These are phyloP conservation scores for Podarcis cretensis DNA, from an alignment of 2,113 vertebrate genomes.

Conservation along the genomic window DNA sequence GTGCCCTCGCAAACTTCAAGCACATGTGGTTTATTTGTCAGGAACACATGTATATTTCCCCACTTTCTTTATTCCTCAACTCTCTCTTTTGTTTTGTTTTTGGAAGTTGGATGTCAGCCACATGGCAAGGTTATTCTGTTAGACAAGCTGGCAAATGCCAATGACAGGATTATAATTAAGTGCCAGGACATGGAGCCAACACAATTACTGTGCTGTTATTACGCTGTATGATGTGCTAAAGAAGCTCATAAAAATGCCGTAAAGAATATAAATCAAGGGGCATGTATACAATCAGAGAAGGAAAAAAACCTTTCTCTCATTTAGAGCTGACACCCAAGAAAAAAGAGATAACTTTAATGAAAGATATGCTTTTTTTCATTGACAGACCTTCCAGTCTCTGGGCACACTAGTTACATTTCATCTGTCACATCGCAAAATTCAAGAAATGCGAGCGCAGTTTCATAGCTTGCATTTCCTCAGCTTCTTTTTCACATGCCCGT, in stretches of 20 bases:
- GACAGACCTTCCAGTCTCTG: not conserved
- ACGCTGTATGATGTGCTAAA: slow-evolving; percentile 67
- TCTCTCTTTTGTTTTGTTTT: slow-evolving; percentile 17
- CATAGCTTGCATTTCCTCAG: not conserved
- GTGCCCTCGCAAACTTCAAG: slow-evolving; percentile 26
- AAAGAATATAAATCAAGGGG: slow-evolving; percentile 65
- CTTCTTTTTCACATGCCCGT: not conserved
- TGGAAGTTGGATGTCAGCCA: slow-evolving; percentile 61
- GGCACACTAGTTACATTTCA: not conserved
- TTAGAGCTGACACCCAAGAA: slow-evolving; percentile 22
- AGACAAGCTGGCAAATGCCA: slow-evolving; percentile 72
- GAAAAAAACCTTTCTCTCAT: slow-evolving; percentile 34
- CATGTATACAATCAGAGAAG: slow-evolving; percentile 37
- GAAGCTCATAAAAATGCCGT: slow-evolving; percentile 73
- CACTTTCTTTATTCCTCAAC: not conserved
- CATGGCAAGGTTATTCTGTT: slow-evolving; percentile 74
- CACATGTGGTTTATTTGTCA: slow-evolving; percentile 22
- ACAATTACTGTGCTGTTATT: slow-evolving; percentile 76
- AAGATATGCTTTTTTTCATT: not conserved
- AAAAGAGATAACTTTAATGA: slow-evolving; percentile 1
- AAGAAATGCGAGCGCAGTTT: not conserved
- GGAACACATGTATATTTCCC: not conserved
- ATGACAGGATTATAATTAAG: slow-evolving; percentile 78
- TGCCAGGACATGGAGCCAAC: slow-evolving; percentile 73
- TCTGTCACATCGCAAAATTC: not conserved